These are phyloP conservation scores for Lutjanus argentimaculatus DNA, from an alignment of 2,797 vertebrate species.

Conservation along the genomic window DNA sequence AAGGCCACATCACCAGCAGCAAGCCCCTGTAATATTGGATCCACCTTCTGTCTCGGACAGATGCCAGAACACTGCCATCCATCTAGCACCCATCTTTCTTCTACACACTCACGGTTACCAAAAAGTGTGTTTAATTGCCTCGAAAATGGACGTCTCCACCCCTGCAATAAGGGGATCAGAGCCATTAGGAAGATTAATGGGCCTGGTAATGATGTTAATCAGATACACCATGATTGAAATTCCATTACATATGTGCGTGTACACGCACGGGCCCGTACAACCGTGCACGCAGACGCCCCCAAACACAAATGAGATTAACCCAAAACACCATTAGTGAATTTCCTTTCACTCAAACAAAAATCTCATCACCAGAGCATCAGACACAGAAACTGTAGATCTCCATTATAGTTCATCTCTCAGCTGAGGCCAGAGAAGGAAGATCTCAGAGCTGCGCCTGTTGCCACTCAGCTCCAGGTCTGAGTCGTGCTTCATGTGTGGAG, in stretches of 20 bases:
- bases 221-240: conserved; percentile 81
- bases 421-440: conserved; percentile 31
- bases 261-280: conserved; percentile 2
- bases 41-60: conserved; percentile 57
- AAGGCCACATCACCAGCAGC: conserved; percentile 46
- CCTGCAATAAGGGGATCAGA: conserved; percentile 80
- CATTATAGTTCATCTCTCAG: conserved; percentile 32
- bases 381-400: conserved; percentile 31
- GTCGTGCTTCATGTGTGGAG: conserved; percentile 3
- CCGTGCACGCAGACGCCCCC: not conserved
- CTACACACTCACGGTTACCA: conserved; percentile 46
- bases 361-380: conserved; percentile 50
- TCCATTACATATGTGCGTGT: conserved; percentile 66
- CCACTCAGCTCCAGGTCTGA: not conserved
- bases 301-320: conserved; percentile 74
- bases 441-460: not conserved
- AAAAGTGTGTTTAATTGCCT: conserved; percentile 82
- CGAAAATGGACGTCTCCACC: conserved; percentile 83
- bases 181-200: conserved; percentile 86
- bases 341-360: conserved; percentile 54
- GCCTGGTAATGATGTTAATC: conserved; percentile 85
- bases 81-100: conserved; percentile 49
- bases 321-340: conserved; percentile 74
- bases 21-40: conserved; percentile 32
- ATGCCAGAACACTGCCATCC: conserved; percentile 45